Conservation (phyloP, 2,113 vertebrate genomes). For the Rhynchomys soricoides region DNA sequence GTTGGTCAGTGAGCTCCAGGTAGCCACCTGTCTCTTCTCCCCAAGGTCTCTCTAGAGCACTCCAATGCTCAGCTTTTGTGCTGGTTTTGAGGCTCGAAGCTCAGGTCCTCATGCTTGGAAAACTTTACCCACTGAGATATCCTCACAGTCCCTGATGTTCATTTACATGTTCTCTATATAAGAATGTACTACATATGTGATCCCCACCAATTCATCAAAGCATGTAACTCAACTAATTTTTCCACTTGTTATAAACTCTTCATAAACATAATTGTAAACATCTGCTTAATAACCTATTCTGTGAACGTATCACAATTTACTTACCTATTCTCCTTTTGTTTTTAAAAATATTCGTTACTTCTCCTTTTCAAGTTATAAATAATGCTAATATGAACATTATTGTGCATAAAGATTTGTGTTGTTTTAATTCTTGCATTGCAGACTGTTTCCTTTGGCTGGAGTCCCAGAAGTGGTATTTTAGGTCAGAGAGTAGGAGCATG, state of each 20-base stretch:
- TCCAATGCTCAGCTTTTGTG: not conserved
- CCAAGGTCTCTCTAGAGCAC: not conserved
- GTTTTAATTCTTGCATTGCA: conserved; percentile 39
- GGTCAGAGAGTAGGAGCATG: conserved; percentile 59
- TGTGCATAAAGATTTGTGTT: conserved; percentile 24
- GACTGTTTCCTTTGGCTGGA: conserved; percentile 68
- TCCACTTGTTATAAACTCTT: conserved; percentile 41
- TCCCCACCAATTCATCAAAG: not conserved
- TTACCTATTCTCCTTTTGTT: conserved; percentile 28
- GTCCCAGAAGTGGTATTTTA: conserved; percentile 67
- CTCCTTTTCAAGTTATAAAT: conserved; percentile 69
- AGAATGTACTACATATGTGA: not conserved
- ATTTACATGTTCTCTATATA: not conserved
- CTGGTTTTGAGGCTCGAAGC: not conserved
- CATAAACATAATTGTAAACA: conserved; percentile 67
- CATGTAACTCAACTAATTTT: conserved; percentile 49
- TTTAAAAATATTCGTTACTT: conserved; percentile 45
- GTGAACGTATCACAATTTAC: conserved; percentile 36
- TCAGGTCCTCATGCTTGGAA: too few species aligned
- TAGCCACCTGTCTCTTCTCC: not conserved
- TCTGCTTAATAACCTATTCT: conserved; percentile 53
- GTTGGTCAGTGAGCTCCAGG: not conserved
- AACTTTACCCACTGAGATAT: not conserved
- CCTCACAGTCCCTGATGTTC: not conserved
- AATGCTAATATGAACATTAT: conserved; percentile 67